A percentile compares a stretch with the other conserved stretches of the same genome.
Conservation (phyloP, 2,797 vertebrate species). For the Poeciliopsis turneri region DNA sequence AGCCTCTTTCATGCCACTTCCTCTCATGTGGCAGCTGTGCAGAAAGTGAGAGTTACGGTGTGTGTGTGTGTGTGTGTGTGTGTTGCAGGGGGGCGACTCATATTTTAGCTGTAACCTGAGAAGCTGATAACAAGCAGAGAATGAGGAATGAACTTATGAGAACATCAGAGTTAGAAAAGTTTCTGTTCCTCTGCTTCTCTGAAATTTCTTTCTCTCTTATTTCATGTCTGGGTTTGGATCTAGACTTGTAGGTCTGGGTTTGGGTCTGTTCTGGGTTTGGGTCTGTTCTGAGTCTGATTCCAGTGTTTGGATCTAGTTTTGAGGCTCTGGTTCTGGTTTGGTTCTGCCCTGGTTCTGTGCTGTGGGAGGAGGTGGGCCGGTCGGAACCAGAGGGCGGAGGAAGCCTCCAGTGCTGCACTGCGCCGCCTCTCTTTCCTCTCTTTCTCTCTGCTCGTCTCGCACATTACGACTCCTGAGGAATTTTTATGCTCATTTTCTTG, state of each 20-base stretch:
- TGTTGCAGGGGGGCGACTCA: slow-evolving; percentile 46
- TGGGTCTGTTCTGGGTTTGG: too few species aligned
- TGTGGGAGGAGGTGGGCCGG: slow-evolving; percentile 18
- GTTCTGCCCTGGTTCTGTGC: too few species aligned
- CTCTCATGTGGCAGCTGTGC: slow-evolving; percentile 36
- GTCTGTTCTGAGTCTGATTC: too few species aligned
- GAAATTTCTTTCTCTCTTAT: slow-evolving; percentile 39
- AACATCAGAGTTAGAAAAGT: slow-evolving; percentile 36
- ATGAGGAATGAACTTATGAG: slow-evolving; percentile 31
- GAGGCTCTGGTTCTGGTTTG: too few species aligned
- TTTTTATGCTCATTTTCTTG: slow-evolving; percentile 69
- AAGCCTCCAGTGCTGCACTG: slow-evolving; percentile 65
- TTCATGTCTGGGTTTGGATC: slow-evolving; percentile 53
- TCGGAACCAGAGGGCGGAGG: slow-evolving; percentile 67
- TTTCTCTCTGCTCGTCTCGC: slow-evolving; percentile 51
- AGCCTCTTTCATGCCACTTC: slow-evolving; percentile 62
- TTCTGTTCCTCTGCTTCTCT: slow-evolving; percentile 59
- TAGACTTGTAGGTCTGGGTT: too few species aligned
- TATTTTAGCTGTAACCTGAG: slow-evolving; percentile 83
- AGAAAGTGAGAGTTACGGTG: slow-evolving; percentile 17
- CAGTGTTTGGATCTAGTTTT: too few species aligned
- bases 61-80: slow-evolving; percentile 2
- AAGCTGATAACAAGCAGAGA: slow-evolving; percentile 78
- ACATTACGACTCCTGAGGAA: slow-evolving; percentile 69
- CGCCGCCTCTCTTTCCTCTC: slow-evolving; percentile 59